Conservation (phyloP, 2,113 vertebrate species). For the Daubentonia madagascariensis region DNA sequence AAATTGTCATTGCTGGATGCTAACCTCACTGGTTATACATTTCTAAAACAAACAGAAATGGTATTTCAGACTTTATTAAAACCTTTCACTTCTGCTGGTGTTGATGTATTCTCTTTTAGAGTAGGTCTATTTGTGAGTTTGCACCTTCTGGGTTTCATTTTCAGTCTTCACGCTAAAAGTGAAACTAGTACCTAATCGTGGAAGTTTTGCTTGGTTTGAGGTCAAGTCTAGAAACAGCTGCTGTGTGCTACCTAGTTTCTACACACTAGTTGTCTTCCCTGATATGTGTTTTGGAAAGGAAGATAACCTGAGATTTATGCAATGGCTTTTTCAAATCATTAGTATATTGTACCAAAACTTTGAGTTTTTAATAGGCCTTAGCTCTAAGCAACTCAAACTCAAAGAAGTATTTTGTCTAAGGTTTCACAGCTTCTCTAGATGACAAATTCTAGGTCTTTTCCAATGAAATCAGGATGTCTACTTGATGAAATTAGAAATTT, state of each 20-base stretch:
- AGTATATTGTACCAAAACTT: neutral
- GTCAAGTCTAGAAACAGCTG: constrained; percentile 20
- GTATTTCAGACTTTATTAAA: neutral
- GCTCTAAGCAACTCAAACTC: neutral
- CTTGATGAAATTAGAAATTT: neutral
- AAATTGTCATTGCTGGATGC: neutral
- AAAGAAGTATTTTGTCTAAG: neutral
- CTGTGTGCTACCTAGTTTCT: neutral
- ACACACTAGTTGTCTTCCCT: neutral
- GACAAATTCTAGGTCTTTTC: neutral
- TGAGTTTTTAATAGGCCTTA: neutral
- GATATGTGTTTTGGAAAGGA: neutral
- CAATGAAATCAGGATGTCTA: neutral
- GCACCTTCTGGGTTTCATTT: constrained; percentile 51
- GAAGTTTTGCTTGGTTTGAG: constrained; percentile 46
- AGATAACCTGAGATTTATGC: neutral
- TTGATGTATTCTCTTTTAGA: neutral
- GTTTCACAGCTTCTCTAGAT: neutral
- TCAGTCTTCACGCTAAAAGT: constrained; percentile 4
- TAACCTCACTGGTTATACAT: neutral
- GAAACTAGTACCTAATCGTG: constrained; percentile 37
- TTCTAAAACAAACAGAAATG: neutral
- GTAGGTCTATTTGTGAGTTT: constrained; percentile 37
- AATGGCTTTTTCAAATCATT: neutral
- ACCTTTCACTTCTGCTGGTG: neutral